These are phyloP conservation scores for Listronotus oregonensis DNA, from an alignment of 1,140 invertebrate species.

Conservation along the genomic window DNA sequence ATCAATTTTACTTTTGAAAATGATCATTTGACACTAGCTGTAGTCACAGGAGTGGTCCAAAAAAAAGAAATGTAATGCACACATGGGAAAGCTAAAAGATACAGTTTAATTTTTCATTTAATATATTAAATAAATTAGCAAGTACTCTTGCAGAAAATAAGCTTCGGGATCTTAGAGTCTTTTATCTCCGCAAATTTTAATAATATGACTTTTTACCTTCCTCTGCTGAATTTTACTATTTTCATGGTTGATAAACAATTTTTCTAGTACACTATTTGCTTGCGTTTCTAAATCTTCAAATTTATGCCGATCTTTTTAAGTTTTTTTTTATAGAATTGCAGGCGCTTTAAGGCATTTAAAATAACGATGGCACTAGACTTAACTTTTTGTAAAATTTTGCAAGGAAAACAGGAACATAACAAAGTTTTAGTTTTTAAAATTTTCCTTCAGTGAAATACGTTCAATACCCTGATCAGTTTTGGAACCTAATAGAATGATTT, in stretches of 20 bases:
- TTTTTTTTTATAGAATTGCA: conserved; percentile 31
- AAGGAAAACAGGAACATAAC: conserved; percentile 38
- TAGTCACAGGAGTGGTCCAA: conserved; percentile 37
- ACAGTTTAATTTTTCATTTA: background rate
- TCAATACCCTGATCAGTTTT: conserved; percentile 36
- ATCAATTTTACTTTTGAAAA: conserved; percentile 47
- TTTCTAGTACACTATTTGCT: conserved; percentile 20
- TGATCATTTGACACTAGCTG: conserved; percentile 33
- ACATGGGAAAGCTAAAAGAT: conserved; percentile 21
- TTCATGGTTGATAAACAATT: conserved; percentile 25
- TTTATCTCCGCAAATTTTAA: conserved; percentile 35
- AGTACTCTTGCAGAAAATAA: background rate
- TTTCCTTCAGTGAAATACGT: conserved; percentile 33
- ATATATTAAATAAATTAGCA: background rate
- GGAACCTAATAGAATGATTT: conserved; percentile 38
- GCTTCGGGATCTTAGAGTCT: background rate
- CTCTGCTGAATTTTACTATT: conserved; percentile 33
- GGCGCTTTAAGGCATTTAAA: background rate
- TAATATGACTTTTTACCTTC: conserved; percentile 36
- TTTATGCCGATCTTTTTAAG: conserved; percentile 30
- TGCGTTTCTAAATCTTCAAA: conserved; percentile 30
- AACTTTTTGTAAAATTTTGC: conserved; percentile 25
- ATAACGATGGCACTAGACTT: too few species aligned
- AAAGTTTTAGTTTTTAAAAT: conserved; percentile 33
- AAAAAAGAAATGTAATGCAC: conserved; percentile 31